phyloP scores from a whole-genome alignment of 2,113 vertebrate species.

The Psittacula cyanocephala region DNA sequence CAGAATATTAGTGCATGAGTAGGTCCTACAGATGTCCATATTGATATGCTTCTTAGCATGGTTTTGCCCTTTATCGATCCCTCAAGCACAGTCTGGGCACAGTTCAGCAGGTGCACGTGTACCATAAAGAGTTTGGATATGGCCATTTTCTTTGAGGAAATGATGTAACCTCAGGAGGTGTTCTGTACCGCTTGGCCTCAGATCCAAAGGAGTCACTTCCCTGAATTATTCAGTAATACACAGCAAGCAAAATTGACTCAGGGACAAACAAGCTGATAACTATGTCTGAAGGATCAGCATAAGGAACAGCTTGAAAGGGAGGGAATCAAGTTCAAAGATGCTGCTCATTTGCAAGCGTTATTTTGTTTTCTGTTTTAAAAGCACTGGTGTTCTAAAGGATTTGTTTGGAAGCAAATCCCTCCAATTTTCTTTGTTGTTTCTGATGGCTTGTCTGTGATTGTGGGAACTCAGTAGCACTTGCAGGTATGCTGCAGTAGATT shows the following conservation, averaged over 20 bases:
- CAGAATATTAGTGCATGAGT: not conserved
- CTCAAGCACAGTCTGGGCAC: not conserved
- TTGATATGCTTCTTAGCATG: not conserved
- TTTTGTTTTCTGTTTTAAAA: not conserved
- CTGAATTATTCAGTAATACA: constrained; percentile 11
- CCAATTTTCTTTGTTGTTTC: not conserved
- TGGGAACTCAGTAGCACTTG: not conserved
- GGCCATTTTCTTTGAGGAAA: not conserved
- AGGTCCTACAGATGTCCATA: not conserved
- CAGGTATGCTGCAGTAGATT: not conserved
- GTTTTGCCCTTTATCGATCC: not conserved
- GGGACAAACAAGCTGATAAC: not conserved
- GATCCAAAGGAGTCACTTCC: not conserved
- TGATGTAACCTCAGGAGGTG: not conserved
- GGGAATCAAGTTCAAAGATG: not conserved
- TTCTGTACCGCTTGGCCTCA: not conserved
- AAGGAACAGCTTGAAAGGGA: not conserved
- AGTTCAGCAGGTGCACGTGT: not conserved
- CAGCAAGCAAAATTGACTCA: not conserved
- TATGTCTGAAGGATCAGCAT: not conserved
- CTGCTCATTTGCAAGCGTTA: not conserved
- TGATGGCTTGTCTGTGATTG: not conserved
- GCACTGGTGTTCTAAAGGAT: not conserved
- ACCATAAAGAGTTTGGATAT: not conserved
- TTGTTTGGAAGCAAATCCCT: not conserved